Base-by-base conservation (phyloP, 2,888 invertebrate genomes). In the Timema cristinae region DNA sequence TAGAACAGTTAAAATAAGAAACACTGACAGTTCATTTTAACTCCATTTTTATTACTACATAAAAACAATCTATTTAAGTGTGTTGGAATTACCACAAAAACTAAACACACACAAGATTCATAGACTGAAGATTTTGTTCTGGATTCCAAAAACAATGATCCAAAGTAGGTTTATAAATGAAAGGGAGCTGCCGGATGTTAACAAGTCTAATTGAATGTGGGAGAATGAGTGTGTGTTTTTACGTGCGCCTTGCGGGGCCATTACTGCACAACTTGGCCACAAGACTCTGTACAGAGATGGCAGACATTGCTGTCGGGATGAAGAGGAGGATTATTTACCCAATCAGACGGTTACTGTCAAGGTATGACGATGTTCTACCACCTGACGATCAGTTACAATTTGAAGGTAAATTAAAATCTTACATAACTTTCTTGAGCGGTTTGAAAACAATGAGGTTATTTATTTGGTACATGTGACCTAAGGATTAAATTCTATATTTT, bases 271-370 rank as follows among this genome's bases (percentile, higher is more conserved):
- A 78, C 73, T 73, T 78, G 71, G 73, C 74, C 32, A 69, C 71
- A 8, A 72, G 78, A 50, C 71, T 78, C n/a, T 75, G 76, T 61
- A 74, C 75, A 13, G 78, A 78, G 72, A 71, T 76, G 69, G 76
- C 76, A 54, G 78, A 78, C 66, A 68, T 75, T 10, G 73, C 73
- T 5, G 74, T 75, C n/a, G 74, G 73, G 9, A 72, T 76, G 73
- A 73, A 74, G 54, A 63, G 73, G 61, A 73, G 75, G 10, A 61
- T 76, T 13, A 69, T 76, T 15, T 76, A 75, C 66, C 72, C 76
- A n/a, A 68, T 76, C 13, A 69, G 76, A 63, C 59, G 75, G 9
- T 66, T 76, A 51, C 67, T 76, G 66, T 73, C 74, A 10, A 67
- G 76, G 13, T 73, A 76, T 63, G 76, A 76, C 54, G 75, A 75